phyloP scores from a whole-genome alignment of 2,113 vertebrate species.

The Leucopsar rothschildi region DNA sequence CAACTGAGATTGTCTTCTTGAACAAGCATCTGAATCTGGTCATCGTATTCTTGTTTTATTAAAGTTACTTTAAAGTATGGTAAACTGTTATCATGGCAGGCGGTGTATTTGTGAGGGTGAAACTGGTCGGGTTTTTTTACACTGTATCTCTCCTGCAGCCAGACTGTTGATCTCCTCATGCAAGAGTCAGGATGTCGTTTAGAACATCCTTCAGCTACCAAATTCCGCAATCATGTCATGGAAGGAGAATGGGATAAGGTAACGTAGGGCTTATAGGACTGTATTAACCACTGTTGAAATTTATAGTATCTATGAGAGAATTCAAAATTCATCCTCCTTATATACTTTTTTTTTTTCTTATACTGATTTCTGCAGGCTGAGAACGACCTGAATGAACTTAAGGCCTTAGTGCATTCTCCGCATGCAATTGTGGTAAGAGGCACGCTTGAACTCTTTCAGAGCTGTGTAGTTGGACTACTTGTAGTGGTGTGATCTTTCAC shows the following conservation, averaged over 20 bases:
- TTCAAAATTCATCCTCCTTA: slow-evolving; percentile 54
- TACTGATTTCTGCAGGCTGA: slow-evolving; percentile 85
- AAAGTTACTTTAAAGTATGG: slow-evolving; percentile 21
- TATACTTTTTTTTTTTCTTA: slow-evolving; percentile 27
- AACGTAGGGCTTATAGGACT: slow-evolving; percentile 76
- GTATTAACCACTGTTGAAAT: slow-evolving; percentile 71
- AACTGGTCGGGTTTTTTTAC: slow-evolving; percentile 78
- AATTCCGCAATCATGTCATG: slow-evolving; percentile 99
- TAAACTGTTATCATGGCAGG: slow-evolving; percentile 53
- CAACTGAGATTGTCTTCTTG: background rate
- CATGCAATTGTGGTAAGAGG: slow-evolving; percentile 95
- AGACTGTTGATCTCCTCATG: slow-evolving; percentile 99
- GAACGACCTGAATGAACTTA: slow-evolving; percentile 97
- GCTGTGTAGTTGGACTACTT: slow-evolving; percentile 70
- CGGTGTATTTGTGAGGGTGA: slow-evolving; percentile 67
- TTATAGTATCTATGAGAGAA: slow-evolving; percentile 47
- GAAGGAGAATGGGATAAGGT: slow-evolving; percentile 99
- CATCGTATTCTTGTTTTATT: background rate
- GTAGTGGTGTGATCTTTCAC: slow-evolving; percentile 67
- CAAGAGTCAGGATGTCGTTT: slow-evolving; percentile 99
- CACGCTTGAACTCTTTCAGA: slow-evolving; percentile 76
- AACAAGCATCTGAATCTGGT: background rate
- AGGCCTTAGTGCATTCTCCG: slow-evolving; percentile 96
- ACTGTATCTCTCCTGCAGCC: slow-evolving; percentile 89
- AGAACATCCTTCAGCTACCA: slow-evolving; percentile 97